phyloP scores from a whole-genome alignment of 2,113 vertebrate genomes.

The Melanerpes aurifrons region DNA sequence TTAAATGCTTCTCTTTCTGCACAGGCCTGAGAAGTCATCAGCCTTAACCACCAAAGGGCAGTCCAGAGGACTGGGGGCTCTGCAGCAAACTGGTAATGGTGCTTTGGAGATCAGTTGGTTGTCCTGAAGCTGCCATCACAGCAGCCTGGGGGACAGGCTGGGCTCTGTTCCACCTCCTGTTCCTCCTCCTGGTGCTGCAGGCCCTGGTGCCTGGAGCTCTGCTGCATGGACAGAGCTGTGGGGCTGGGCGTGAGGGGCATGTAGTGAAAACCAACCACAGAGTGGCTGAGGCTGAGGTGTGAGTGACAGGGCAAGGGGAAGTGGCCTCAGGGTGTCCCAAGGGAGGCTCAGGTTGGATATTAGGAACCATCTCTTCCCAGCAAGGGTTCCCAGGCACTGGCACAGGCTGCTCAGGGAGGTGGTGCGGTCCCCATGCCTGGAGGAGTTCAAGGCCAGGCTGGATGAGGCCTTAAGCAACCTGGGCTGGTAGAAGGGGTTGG shows the following conservation, averaged over 20 bases:
- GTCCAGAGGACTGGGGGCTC: slow-evolving; percentile 79
- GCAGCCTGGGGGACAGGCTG: background rate
- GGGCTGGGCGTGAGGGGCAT: background rate
- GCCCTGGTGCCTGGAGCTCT: background rate
- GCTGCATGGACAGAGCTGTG: background rate
- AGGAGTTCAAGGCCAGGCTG: too few species aligned
- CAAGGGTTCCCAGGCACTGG: too few species aligned
- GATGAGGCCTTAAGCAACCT: too few species aligned
- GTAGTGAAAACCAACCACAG: background rate
- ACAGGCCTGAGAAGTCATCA: slow-evolving; percentile 85
- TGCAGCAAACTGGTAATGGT: slow-evolving; percentile 82
- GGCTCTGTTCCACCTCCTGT: background rate
- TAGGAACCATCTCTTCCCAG: too few species aligned
- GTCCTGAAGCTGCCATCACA: background rate
- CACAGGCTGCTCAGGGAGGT: too few species aligned
- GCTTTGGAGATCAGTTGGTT: background rate
- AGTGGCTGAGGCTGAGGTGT: background rate
- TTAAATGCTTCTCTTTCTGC: background rate
- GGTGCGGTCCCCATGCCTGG: too few species aligned
- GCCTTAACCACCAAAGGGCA: slow-evolving; percentile 79
- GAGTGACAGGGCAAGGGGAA: too few species aligned
- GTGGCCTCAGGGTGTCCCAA: too few species aligned
- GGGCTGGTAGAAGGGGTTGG: too few species aligned
- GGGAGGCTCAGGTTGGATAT: too few species aligned
- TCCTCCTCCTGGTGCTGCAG: background rate